Evolutionary conservation across 1,140 invertebrate species (phyloP), one percentile per base, ranked within the genome.

Genomic region (Theocolax elegans): DNA sequence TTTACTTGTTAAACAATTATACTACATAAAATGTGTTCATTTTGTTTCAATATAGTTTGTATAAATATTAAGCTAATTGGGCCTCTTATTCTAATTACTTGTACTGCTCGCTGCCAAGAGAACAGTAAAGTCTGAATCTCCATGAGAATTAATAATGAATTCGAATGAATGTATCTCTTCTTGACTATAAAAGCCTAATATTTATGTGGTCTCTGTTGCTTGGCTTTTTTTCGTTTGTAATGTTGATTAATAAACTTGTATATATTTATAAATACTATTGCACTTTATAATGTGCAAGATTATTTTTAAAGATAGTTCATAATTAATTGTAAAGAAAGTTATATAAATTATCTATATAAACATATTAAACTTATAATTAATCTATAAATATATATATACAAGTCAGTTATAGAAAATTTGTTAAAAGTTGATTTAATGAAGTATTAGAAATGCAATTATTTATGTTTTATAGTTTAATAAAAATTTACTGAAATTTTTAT

Each of bases 61-160:
- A n/a, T n/a, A n/a, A n/a, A n/a, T n/a, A n/a, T n/a, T n/a, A n/a
- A n/a, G n/a, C n/a, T n/a, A n/a, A n/a, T n/a, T n/a, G n/a, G n/a
- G n/a, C n/a, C n/a, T n/a, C n/a, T n/a, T n/a, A n/a, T n/a, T n/a
- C n/a, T 73, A 75, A 51, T 72, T 78, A 79, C 58, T 72, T 70
- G 74, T 78, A 77, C 74, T 59, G 76, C 74, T 80, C 79, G 75
- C 75, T 79, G 74, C 73, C 74, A 74, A 67, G 56, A 68, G 56
- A 60, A 44, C 66, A 60, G 66, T 27, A 59, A 51, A 60, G 44
- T 68, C 66, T 68, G 66, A 68, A 17, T 67, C 4, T 4, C 21
- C 25, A 31, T 25, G 27, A 23, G 19, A 48, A 31, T 21, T 21
- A 59, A 49, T 42, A 15, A 64, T 49, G 46, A 73, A 62, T 21